phyloP scores from a whole-genome alignment of 2,888 invertebrate species.

The Imbricaverruca yamaguchii region DNA sequence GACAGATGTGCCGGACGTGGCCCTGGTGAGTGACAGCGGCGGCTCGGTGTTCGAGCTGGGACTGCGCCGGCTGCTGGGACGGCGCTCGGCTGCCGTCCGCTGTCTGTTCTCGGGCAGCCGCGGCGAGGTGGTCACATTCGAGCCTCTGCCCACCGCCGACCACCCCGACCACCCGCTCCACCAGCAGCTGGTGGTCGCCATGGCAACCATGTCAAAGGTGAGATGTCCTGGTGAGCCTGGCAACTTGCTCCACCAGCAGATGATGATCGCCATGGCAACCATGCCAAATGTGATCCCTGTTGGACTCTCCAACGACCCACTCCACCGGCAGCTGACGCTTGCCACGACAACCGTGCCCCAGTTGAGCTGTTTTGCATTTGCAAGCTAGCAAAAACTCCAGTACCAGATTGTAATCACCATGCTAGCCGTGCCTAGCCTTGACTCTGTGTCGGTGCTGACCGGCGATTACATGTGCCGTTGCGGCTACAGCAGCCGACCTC shows the following conservation, averaged over 20 bases:
- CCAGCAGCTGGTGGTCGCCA: constrained; percentile 71
- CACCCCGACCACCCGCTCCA: constrained; percentile 58
- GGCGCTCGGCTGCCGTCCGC: constrained; percentile 61
- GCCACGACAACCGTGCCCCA: constrained; percentile 69
- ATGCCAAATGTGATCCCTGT: constrained; percentile 64
- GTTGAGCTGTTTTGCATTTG: too few relatives aligned
- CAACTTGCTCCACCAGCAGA: constrained; percentile 46
- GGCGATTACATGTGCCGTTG: background rate
- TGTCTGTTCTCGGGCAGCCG: constrained; percentile 95
- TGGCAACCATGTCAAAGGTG: constrained; percentile 89
- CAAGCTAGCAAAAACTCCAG: too few relatives aligned
- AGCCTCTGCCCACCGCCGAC: constrained; percentile 55
- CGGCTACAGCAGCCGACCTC: too few relatives aligned
- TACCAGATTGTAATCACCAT: too few relatives aligned
- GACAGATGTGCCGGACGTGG: constrained; percentile 63
- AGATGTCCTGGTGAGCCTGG: constrained; percentile 33
- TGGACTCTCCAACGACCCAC: background rate
- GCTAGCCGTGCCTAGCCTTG: too few relatives aligned
- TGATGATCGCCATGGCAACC: constrained; percentile 86
- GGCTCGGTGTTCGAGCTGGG: constrained; percentile 85
- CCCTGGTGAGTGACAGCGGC: constrained; percentile 79
- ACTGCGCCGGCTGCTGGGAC: constrained; percentile 59
- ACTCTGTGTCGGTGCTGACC: too few relatives aligned
- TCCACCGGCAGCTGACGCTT: constrained; percentile 59
- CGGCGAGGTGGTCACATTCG: constrained; percentile 79